Evolutionary conservation across 2,797 vertebrate genomes (phyloP), one percentile per base, ranked within the genome.

Genomic region (Sebastes hubbsi): DNA sequence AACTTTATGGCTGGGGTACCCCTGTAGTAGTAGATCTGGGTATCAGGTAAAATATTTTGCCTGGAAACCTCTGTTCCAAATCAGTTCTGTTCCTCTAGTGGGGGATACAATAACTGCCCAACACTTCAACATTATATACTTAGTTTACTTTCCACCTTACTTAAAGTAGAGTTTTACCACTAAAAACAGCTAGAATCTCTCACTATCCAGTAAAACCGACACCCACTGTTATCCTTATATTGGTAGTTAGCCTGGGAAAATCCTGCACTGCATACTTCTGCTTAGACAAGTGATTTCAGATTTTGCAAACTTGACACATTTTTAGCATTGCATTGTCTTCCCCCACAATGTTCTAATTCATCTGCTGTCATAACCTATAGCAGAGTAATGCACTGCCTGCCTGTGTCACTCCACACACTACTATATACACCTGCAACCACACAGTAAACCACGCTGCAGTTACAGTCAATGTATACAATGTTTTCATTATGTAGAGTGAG

Each of bases 281-380:
- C 81, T 75, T 69, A 67, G 30, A 34, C 12, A 38, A 27, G 56
- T 68, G 63, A 54, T 69, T 83, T 81, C 5, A 30, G 22, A 3
- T 8, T 79, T 58, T 70, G 75, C 69, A 66, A 62, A 69, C 68
- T 20, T 56, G 58, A 71, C 72, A 75, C 9, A 68, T 86, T 77
- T 56, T 61, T n/a, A 36, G 11, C 22, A 30, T 76, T 58, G 12
- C 9, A 29, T 34, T 38, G 11, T 78, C 14, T 72, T 38, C 8
- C 55, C n/a, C 18, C 12, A 73, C 22, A 64, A 55, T 13, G 5
- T 12, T 24, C 2, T 27, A 68, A 73, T 67, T 70, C 11, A 69
- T 78, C 24, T 61, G 58, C 42, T 46, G 42, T 46, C 16, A 3
- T 46, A 46, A 0, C 42, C 42, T 18, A 46, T 46, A 46, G 42